These are phyloP conservation scores for Hoplias malabaricus DNA, from an alignment of 2,113 vertebrate genomes.

Conservation along the genomic window DNA sequence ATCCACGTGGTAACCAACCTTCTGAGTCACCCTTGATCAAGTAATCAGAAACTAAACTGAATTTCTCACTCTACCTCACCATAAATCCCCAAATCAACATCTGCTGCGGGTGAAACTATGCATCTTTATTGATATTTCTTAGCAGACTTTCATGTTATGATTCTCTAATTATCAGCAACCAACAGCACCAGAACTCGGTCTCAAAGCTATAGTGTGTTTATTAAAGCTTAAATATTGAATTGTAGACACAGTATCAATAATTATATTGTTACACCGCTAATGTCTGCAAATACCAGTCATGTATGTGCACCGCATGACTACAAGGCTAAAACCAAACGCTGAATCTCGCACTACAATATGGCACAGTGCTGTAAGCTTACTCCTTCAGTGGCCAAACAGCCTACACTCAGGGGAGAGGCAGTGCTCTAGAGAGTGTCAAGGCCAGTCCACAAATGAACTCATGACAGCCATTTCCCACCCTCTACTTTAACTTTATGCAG, in stretches of 20 bases:
- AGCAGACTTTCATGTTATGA: too few species aligned
- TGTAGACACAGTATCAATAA: too few species aligned
- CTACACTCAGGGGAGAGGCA: constrained; percentile 40
- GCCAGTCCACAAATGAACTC: constrained; percentile 13
- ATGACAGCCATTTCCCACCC: constrained; percentile 32
- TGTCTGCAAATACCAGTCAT: not conserved
- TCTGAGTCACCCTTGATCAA: not conserved
- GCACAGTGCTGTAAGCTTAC: not conserved
- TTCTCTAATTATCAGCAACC: too few species aligned
- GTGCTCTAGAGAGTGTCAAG: constrained; percentile 52
- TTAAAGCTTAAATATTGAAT: too few species aligned
- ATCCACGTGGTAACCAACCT: not conserved
- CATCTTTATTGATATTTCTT: too few species aligned
- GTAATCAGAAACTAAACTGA: not conserved
- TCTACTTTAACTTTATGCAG: constrained; percentile 4
- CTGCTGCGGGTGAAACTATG: too few species aligned
- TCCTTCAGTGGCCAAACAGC: not conserved
- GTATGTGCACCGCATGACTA: not conserved
- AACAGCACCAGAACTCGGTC: too few species aligned
- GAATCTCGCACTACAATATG: not conserved
- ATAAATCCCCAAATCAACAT: too few species aligned
- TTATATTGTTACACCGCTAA: too few species aligned
- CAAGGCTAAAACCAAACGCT: not conserved
- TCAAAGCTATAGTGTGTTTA: too few species aligned
- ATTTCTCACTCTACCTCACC: too few species aligned